phyloP scores from a whole-genome alignment of 1,140 invertebrate species.

The Penaeus vannamei region DNA sequence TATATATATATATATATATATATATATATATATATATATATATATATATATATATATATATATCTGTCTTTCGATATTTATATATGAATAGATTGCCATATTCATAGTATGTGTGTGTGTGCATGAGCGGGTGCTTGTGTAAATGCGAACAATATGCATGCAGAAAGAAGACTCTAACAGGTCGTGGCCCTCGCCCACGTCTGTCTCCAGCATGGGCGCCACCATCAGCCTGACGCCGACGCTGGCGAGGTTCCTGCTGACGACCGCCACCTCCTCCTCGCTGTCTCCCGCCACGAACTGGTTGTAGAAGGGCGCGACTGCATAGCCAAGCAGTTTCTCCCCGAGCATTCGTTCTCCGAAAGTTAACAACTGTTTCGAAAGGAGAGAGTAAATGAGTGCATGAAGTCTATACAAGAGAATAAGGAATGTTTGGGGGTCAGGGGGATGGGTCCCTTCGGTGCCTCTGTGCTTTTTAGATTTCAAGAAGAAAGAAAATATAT shows the following conservation, averaged over 20 bases:
- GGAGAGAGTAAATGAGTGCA: not conserved
- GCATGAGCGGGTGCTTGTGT: no score
- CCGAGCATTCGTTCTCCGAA: slow-evolving; percentile 68
- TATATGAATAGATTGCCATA: no score
- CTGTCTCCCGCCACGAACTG: slow-evolving; percentile 72
- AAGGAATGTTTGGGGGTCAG: not conserved
- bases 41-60: no score
- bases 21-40: no score
- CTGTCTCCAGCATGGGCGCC: slow-evolving; percentile 71
- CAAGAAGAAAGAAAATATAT: no score
- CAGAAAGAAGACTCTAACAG: slow-evolving; percentile 36
- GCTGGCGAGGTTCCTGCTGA: slow-evolving; percentile 66
- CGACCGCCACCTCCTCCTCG: slow-evolving; percentile 66
- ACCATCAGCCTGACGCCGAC: slow-evolving; percentile 71
- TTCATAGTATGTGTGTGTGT: no score
- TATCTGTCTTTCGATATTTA: no score
- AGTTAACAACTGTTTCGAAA: slow-evolving; percentile 68
- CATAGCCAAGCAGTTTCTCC: slow-evolving; percentile 62
- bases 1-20: no score
- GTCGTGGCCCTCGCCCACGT: slow-evolving; percentile 69
- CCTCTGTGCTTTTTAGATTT: no score
- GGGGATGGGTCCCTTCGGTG: no score
- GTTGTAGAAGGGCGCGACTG: slow-evolving; percentile 69
- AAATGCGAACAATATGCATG: not conserved
- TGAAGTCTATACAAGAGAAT: not conserved